Evolutionary conservation across 2,888 invertebrate genomes (phyloP).

Genomic region (Leucoptera coffeella): DNA sequence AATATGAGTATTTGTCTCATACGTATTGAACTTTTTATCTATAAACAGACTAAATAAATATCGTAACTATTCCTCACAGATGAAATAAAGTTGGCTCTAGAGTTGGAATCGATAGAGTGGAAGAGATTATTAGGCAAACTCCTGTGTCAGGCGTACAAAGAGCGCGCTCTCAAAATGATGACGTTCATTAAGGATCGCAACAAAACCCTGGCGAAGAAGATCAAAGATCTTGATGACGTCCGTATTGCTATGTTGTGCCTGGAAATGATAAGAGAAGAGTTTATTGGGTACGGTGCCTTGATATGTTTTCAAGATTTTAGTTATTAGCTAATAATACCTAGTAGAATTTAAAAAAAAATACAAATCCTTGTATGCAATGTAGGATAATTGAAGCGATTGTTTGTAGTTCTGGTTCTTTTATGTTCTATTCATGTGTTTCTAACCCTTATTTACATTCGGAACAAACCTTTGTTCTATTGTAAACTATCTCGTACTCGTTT

Average conservation of each 20-base stretch:
- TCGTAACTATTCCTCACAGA: constrained; percentile 25
- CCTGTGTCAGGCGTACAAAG: constrained; percentile 62
- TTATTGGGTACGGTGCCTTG: constrained; percentile 47
- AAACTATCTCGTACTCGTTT: no score
- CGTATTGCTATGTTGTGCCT: constrained; percentile 76
- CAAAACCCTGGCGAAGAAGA: constrained; percentile 61
- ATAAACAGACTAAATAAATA: neutral
- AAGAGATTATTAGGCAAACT: constrained; percentile 65
- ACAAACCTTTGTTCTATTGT: no score
- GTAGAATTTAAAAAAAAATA: no score
- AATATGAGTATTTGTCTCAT: no score
- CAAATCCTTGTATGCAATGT: no score
- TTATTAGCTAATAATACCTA: no score
- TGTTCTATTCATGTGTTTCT: no score
- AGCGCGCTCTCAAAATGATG: constrained; percentile 61
- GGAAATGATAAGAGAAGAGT: constrained; percentile 67
- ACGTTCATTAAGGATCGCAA: constrained; percentile 73
- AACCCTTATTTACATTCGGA: no score
- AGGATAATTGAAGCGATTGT: no score
- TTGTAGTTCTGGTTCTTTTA: no score
- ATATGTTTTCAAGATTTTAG: no score
- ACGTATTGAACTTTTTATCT: neutral
- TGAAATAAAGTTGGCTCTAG: constrained; percentile 57
- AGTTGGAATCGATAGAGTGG: constrained; percentile 75
- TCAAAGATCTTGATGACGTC: constrained; percentile 74